Percentiles rank a stretch among this genome's conserved stretches.
These are phyloP conservation scores for Labeo calbasu DNA, from an alignment of 2,797 vertebrate genomes.

Conservation along the genomic window DNA sequence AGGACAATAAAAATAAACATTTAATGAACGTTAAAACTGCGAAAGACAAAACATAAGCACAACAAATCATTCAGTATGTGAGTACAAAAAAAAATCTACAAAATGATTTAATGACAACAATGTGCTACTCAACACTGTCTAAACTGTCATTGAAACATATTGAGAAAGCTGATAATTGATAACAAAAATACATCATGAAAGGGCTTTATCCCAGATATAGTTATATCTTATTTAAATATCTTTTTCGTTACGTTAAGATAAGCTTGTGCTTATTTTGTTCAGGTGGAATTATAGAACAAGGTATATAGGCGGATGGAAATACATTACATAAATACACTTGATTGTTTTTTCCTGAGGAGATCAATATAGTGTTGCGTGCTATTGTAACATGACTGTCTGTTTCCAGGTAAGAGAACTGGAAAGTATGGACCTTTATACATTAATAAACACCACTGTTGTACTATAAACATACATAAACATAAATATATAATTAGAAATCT, in stretches of 20 bases:
- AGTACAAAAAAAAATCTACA: not conserved
- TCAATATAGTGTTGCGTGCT: not conserved
- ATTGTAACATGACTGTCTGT: not conserved
- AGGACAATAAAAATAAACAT: not conserved
- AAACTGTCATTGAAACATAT: not conserved
- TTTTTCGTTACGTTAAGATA: not conserved
- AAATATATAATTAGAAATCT: not conserved
- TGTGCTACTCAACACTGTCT: not conserved
- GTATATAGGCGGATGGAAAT: not conserved
- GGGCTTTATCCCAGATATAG: not conserved
- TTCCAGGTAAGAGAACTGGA: too few species aligned
- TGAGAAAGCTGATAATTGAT: not conserved
- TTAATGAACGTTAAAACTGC: not conserved
- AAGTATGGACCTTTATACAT: not conserved
- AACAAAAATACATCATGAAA: not conserved
- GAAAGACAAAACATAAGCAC: not conserved
- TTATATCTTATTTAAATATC: not conserved
- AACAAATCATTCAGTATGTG: not conserved
- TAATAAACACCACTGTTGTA: not conserved
- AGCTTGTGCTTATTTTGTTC: not conserved
- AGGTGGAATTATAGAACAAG: not conserved
- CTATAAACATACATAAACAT: not conserved
- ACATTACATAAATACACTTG: conserved; percentile 1
- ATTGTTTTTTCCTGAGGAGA: not conserved
- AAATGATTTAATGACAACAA: not conserved